These are phyloP conservation scores for Loriculus beryllinus DNA, from an alignment of 2,797 vertebrate genomes.

Conservation along the genomic window DNA sequence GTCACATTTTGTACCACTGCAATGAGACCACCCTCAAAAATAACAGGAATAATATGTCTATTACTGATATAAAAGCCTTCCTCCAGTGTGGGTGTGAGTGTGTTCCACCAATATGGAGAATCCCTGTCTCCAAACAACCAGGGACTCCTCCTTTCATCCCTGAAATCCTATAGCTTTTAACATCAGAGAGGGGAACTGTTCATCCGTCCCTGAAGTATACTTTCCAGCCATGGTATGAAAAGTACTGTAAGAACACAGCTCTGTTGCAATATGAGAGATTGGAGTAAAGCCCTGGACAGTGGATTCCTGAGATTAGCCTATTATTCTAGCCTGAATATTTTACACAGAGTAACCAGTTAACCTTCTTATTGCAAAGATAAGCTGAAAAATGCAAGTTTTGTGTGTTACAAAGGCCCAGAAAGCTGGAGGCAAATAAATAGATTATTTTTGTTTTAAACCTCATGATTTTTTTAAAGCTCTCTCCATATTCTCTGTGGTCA, in stretches of 20 bases:
- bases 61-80: not conserved
- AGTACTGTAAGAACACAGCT: not conserved
- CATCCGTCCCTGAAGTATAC: not conserved
- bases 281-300: not conserved
- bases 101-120: not conserved
- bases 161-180: not conserved
- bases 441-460: not conserved
- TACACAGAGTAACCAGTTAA: not conserved
- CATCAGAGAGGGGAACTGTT: not conserved
- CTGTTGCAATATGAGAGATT: not conserved
- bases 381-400: not conserved
- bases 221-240: not conserved
- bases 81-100: not conserved
- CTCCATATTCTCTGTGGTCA: fast-evolving
- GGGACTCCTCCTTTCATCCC: not conserved
- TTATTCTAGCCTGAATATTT: not conserved
- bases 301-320: not conserved
- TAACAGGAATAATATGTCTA: fast-evolving
- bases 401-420: not conserved
- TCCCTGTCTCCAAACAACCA: not conserved
- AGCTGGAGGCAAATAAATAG: not conserved
- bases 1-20: not conserved
- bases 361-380: not conserved
- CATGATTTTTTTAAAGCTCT: not conserved
- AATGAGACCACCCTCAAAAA: not conserved